Evolutionary conservation across 2,888 invertebrate genomes (phyloP), one percentile per base, ranked within the genome.

Genomic region (Pimpla rufipes): DNA sequence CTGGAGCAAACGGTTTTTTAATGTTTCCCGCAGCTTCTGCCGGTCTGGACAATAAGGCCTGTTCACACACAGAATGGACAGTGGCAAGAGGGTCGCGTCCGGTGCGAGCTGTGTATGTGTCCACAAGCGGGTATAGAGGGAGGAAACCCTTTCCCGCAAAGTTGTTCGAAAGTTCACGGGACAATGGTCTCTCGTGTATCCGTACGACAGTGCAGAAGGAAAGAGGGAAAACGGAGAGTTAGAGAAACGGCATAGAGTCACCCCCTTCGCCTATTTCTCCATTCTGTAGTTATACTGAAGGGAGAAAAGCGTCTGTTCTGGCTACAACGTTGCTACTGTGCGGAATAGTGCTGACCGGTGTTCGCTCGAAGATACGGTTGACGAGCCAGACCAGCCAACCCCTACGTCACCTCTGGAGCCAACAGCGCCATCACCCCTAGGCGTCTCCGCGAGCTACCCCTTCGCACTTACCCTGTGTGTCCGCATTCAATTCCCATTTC

Each of bases 351-450:
- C 90, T 90, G 91, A 92, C 91, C 92, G 89, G 90, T 91, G 91
- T 91, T 91, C 91, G 86, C 85, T 88, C 90, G 89, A 92, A 92
- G 92, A 92, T 91, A 92, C 92, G 92, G 89, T 92, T 91, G 92
- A 92, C 92, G 92, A 89, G 89, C 83, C 86, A 82, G 80, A 80
- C 78, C 79, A 66, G 62, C 64, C 68, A 81, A 64, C 78, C 37
- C 77, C 74, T 66, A 62, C 78, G 66, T 81, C 83, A 80, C 77
- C 76, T 76, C 55, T 55, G 55, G 59, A 66, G 70, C 40, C 71
- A 81, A 73, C 67, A 67, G 71, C 66, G 68, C 75, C 83, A 70
- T 84, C 82, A 75, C 71, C 76, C 68, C 75, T 45, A 47, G 73
- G 75, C 71, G 73, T 75, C 83, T 79, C 78, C 74, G 62, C 64